Base-by-base conservation (phyloP, 2,113 vertebrate genomes). In the Regulus satrapa region DNA sequence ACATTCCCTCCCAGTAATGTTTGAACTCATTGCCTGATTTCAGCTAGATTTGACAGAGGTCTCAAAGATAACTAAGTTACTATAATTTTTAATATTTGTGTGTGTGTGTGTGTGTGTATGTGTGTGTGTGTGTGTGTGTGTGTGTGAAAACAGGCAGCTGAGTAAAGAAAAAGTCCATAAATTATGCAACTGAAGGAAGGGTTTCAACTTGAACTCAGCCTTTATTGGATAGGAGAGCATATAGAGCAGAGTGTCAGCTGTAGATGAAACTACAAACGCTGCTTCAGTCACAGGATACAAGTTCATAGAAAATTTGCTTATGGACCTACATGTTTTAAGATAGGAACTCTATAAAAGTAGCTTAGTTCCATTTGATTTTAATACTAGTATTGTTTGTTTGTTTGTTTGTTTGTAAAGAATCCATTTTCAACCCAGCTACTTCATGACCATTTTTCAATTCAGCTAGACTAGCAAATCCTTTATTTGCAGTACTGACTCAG, bases 21-120 rank as follows among this genome's bases (percentile, higher is more conserved):
- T 86, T 94, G 83, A 96, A 96, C 52, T 94, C 82, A 91, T 93
- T 95, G 95, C 88, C 88, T 96, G 83, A 77, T 80, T 86, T 88
- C 88, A 91, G 77, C 49, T 83, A 74, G 71, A 92, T 94, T 92
- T 95, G 96, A 94, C 88, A 94, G 88, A 86, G 91, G 91, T 94
- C 83, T 88, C 51, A 77, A 80, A 93, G 85, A 94, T 86, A 93
- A 93, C 88, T 45, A 69, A 74, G 78, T 71, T 56, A 77, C 32
- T 73, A 32, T 40, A 51, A 46, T 74, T 61, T 80, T 88, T 85
- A 69, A 63, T 64, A 48, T 54, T 85, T 67, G 20, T 52, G 4
- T 21, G 24, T 16, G 6, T 56, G 12, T 23, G 21, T 76, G 41
- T n/a, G n/a, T n/a, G n/a, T n/a, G n/a, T n/a, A n/a, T n/a, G n/a